These are phyloP conservation scores for Etia nguti DNA, from an alignment of 2,113 vertebrate genomes.

Conservation along the genomic window DNA sequence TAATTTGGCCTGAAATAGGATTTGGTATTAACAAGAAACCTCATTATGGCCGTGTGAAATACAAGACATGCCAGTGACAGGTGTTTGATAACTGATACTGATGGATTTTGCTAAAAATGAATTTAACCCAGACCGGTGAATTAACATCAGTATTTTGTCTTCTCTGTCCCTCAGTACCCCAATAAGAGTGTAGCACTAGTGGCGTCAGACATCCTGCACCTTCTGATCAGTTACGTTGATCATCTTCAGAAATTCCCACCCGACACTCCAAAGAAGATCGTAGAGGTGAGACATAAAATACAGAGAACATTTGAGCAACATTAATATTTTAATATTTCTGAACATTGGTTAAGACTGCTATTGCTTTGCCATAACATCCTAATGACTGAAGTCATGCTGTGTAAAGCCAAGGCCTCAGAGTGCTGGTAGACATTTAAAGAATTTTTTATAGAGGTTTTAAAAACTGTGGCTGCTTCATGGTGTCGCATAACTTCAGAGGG, in stretches of 20 bases:
- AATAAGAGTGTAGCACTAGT: conserved; percentile 96
- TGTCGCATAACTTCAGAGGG: neutral
- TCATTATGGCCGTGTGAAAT: neutral
- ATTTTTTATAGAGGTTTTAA: neutral
- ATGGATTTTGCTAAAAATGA: neutral
- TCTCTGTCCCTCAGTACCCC: conserved; percentile 79
- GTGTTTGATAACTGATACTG: neutral
- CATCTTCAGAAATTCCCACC: conserved; percentile 89
- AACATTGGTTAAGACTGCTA: fast-evolving
- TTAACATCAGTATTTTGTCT: neutral
- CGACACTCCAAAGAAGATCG: conserved; percentile 92
- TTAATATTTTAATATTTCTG: neutral
- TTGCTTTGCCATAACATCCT: neutral
- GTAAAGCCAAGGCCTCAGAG: neutral
- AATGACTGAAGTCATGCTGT: neutral
- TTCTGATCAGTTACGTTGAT: conserved; percentile 89
- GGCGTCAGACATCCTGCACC: conserved; percentile 91
- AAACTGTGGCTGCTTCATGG: neutral
- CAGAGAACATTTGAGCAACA: neutral
- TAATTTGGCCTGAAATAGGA: neutral
- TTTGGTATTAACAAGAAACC: neutral
- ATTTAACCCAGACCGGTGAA: neutral
- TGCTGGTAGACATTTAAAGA: fast-evolving
- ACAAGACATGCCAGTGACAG: neutral
- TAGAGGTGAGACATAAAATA: conserved; percentile 77